phyloP scores from a whole-genome alignment of 1,140 invertebrate genomes.

The Dreissena rostriformis region DNA sequence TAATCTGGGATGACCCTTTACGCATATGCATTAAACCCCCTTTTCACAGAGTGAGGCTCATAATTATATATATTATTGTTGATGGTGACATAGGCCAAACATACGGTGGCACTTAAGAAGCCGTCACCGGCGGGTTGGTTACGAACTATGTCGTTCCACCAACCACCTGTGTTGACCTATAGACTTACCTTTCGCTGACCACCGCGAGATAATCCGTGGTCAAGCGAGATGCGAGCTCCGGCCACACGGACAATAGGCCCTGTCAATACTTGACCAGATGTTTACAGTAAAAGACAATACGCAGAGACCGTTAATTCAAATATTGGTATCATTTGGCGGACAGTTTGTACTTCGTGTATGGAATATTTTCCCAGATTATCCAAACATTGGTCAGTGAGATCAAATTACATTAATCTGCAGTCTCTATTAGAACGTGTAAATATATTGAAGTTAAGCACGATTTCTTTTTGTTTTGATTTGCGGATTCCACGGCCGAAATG shows the following conservation, averaged over 20 bases:
- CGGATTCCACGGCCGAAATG: too few relatives aligned
- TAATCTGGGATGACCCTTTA: too few relatives aligned
- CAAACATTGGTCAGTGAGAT: conserved; percentile 45
- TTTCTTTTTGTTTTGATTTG: too few relatives aligned
- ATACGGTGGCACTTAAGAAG: too few relatives aligned
- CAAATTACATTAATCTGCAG: conserved; percentile 37
- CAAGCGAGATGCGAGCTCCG: conserved; percentile 11
- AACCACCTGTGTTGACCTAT: conserved; percentile 42
- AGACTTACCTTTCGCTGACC: conserved; percentile 19
- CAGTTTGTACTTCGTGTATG: conserved; percentile 50
- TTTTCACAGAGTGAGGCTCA: too few relatives aligned
- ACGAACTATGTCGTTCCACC: too few relatives aligned
- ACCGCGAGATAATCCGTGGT: conserved; percentile 6
- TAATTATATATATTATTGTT: too few relatives aligned
- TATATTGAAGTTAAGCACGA: too few relatives aligned
- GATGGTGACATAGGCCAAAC: too few relatives aligned
- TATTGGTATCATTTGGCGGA: conserved; percentile 50
- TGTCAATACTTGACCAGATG: conserved; percentile 49
- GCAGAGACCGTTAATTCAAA: conserved; percentile 51
- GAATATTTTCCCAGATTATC: conserved; percentile 55
- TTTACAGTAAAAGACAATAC: conserved; percentile 44
- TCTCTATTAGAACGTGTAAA: conserved; percentile 1
- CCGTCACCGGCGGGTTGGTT: too few relatives aligned
- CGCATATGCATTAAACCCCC: too few relatives aligned
- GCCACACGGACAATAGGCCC: conserved; percentile 9